Evolutionary conservation across 1,140 invertebrate genomes (phyloP), one percentile per base, ranked within the genome.

Genomic region (Drosophila setifemur): DNA sequence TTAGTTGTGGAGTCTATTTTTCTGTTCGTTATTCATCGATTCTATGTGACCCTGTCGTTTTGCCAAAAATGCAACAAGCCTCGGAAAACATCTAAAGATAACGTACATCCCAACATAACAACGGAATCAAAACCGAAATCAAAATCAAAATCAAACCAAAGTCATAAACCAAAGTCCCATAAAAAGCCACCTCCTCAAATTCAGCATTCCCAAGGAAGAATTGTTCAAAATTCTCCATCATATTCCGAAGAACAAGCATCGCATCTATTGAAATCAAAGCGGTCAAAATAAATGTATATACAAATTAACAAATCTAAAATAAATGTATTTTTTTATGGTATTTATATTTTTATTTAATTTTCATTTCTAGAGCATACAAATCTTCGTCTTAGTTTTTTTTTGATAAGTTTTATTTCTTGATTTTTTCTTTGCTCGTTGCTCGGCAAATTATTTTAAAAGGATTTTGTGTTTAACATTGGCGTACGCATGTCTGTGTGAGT

Each of bases 361-460:
- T 11, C 14, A 5, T 12, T 26, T 11, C 12, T 26, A 70, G 67
- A 8, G 67, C 26, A 49, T 44, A 21, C 2, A 12, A 12, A 4
- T 4, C 21, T 18, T 42, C 37, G 31, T 11, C 29, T 44, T 31
- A n/a, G n/a, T 12, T 7, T 14, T 1, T 7, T 2, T 21, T 12
- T 0, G n/a, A 19, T 6, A 28, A 18, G 50, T 39, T 25, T 4
- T 16, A 18, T 33, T 42, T 58, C 37, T 43, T 68, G 29, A 52
- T 48, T 60, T 71, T 50, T 57, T 42, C 25, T 40, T 43, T 31
- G 16, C 40, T 44, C 9, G 33, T 44, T 55, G 29, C 53, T 53
- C 58, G 29, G 60, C 57, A 83, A 83, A 79, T 83, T 85, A 79
- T 85, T 86, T 85, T 85, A 85, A 86, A 85, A 79, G 79, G 74